phyloP scores from a whole-genome alignment of 2,113 vertebrate species.

The Sclerurus mexicanus region DNA sequence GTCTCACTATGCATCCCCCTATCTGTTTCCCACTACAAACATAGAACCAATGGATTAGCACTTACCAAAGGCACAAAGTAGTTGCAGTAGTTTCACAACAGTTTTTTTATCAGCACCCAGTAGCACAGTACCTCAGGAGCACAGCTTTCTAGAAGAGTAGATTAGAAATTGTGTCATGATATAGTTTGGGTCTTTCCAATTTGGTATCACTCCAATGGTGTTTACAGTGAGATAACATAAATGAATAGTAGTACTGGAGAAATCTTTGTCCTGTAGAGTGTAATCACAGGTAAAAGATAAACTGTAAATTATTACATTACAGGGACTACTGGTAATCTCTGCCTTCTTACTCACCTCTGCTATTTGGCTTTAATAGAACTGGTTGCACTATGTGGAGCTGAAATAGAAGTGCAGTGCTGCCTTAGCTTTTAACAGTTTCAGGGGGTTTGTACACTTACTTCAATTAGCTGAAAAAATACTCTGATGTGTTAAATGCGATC shows the following conservation, averaged over 20 bases:
- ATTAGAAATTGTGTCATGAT: not conserved
- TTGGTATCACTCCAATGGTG: not conserved
- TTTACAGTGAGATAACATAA: conserved; percentile 8
- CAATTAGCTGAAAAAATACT: not conserved
- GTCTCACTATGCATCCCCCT: not conserved
- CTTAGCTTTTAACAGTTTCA: not conserved
- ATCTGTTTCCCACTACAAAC: not conserved
- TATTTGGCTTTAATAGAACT: not conserved
- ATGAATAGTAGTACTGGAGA: not conserved
- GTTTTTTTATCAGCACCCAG: not conserved
- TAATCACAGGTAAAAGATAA: conserved; percentile 24
- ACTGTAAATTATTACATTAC: not conserved
- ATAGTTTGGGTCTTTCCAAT: not conserved
- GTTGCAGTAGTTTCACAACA: not conserved
- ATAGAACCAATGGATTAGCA: not conserved
- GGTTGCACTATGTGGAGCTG: not conserved
- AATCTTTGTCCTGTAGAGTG: not conserved
- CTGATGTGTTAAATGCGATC: not conserved
- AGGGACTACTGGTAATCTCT: not conserved
- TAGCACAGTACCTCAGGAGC: not conserved
- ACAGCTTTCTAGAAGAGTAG: not conserved
- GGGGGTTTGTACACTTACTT: not conserved
- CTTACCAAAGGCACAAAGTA: conserved; percentile 1
- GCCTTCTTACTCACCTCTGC: not conserved
- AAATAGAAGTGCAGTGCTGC: not conserved